A percentile compares a stretch with the other conserved stretches of the same genome.
These are phyloP conservation scores for Cottoperca gobio DNA, from an alignment of 2,797 vertebrate genomes.

Conservation along the genomic window DNA sequence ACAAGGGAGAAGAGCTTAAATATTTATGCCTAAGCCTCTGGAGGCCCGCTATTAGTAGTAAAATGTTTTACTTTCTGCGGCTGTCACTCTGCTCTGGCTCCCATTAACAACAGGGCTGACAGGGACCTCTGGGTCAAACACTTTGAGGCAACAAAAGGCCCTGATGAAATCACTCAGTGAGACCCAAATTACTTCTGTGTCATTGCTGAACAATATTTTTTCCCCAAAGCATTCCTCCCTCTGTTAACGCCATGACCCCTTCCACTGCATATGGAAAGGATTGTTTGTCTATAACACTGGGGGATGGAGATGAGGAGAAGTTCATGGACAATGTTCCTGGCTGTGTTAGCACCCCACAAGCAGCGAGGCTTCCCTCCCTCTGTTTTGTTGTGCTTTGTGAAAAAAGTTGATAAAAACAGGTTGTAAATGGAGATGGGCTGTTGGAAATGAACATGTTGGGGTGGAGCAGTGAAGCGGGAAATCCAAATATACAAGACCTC, in stretches of 20 bases:
- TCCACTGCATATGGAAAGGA: constrained; percentile 84
- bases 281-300: constrained; percentile 87
- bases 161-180: constrained; percentile 87
- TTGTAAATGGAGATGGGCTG: constrained; percentile 86
- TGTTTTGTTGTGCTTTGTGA: constrained; percentile 88
- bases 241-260: constrained; percentile 85
- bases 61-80: constrained; percentile 90
- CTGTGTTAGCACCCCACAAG: constrained; percentile 73
- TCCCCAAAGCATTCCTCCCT: constrained; percentile 86
- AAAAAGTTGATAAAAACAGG: constrained; percentile 88
- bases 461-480: constrained; percentile 84
- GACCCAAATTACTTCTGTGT: constrained; percentile 92
- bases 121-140: constrained; percentile 90
- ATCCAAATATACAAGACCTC: constrained; percentile 88
- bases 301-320: constrained; percentile 85
- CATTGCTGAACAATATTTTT: constrained; percentile 90
- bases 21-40: constrained; percentile 89
- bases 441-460: constrained; percentile 84
- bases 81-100: constrained; percentile 87
- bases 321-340: constrained; percentile 85
- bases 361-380: constrained; percentile 79
- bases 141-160: constrained; percentile 87
- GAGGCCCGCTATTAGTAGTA: constrained; percentile 88
- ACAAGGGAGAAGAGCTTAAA: constrained; percentile 87
- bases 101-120: constrained; percentile 87